phyloP scores from a whole-genome alignment of 1,140 invertebrate species.

The Leptestheria dahalacensis region DNA sequence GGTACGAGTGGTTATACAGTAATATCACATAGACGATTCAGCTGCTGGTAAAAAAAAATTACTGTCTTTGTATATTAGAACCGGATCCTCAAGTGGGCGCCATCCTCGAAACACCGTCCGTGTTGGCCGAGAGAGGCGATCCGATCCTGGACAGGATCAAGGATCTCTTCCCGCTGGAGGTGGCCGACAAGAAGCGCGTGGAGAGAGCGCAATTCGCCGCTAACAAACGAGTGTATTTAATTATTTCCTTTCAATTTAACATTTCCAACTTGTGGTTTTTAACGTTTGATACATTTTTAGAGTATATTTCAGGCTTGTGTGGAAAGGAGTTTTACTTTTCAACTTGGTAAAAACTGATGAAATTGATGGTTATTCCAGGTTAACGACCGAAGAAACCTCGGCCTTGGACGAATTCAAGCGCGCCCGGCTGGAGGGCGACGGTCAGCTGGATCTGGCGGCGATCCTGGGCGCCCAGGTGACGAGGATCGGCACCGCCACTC shows the following conservation, averaged over 20 bases:
- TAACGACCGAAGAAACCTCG: not conserved
- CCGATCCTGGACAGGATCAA: not conserved
- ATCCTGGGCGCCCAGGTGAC: not conserved
- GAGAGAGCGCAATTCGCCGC: not conserved
- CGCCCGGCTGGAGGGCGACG: not conserved
- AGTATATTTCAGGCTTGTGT: too few species aligned
- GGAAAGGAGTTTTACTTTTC: too few species aligned
- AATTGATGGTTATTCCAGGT: not conserved
- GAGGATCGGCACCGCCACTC: not conserved
- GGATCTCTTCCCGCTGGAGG: not conserved
- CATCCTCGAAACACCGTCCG: not conserved
- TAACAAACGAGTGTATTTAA: not conserved
- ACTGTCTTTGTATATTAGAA: not conserved
- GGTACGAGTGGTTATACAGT: too few species aligned
- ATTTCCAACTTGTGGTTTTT: too few species aligned
- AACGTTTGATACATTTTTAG: too few species aligned
- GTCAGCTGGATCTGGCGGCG: not conserved
- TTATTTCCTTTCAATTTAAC: too few species aligned
- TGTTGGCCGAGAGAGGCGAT: not conserved
- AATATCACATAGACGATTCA: too few species aligned
- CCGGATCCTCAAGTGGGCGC: not conserved
- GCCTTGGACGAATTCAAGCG: not conserved
- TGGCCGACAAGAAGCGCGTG: not conserved
- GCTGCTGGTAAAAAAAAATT: too few species aligned
- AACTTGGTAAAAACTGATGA: too few species aligned